These are phyloP conservation scores for Papilio gigon DNA, from an alignment of 2,888 invertebrate genomes.

Conservation along the genomic window DNA sequence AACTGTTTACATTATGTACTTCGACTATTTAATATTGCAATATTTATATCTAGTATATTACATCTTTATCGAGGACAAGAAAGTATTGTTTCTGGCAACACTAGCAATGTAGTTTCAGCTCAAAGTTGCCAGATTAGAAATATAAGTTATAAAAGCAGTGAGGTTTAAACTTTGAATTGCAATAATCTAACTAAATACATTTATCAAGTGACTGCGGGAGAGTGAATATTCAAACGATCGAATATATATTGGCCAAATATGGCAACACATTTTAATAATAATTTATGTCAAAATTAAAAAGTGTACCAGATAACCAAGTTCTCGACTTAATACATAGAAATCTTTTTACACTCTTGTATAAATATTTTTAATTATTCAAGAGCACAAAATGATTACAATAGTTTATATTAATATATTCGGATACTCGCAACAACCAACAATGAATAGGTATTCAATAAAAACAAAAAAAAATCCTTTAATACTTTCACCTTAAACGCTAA, in stretches of 20 bases:
- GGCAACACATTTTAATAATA: too few relatives aligned
- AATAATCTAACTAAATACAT: too few relatives aligned
- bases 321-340: too few relatives aligned
- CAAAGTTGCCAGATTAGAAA: neutral
- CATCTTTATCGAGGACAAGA: neutral
- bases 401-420: conserved; percentile 24
- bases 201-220: too few relatives aligned
- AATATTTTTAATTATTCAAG: too few relatives aligned
- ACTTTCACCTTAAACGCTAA: conserved; percentile 66
- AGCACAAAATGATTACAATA: neutral
- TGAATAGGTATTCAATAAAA: conserved; percentile 30
- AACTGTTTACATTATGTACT: conserved; percentile 1
- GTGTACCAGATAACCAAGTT: too few relatives aligned
- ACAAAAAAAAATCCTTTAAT: conserved; percentile 54
- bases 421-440: conserved; percentile 14
- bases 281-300: too few relatives aligned
- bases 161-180: neutral
- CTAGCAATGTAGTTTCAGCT: neutral
- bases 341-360: too few relatives aligned
- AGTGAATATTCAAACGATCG: too few relatives aligned
- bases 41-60: neutral
- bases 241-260: too few relatives aligned
- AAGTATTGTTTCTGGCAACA: neutral
- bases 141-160: neutral
- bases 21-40: neutral